These are phyloP conservation scores for Pyrrhia umbra DNA, from an alignment of 2,888 invertebrate species.

Conservation along the genomic window DNA sequence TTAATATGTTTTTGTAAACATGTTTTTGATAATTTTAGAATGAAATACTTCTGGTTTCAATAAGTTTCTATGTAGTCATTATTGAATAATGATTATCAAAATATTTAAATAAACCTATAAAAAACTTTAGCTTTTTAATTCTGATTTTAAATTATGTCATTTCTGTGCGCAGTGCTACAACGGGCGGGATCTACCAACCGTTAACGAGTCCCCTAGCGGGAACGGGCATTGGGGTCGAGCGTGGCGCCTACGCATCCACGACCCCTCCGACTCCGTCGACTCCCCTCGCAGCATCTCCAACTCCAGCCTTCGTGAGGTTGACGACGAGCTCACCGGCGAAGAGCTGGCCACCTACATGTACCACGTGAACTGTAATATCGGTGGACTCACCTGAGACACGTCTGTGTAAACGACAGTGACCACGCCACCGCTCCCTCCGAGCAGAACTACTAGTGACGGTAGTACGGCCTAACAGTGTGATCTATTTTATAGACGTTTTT, in stretches of 20 bases:
- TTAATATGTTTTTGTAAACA: slow-evolving; percentile 30
- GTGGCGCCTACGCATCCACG: slow-evolving; percentile 74
- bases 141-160: slow-evolving; percentile 16
- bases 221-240: slow-evolving; percentile 80
- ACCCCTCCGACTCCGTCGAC: slow-evolving; percentile 83
- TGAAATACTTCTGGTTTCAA: no score
- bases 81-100: no score
- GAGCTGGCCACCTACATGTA: slow-evolving; percentile 93
- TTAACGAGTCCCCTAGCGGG: slow-evolving; percentile 81
- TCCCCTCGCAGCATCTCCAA: slow-evolving; percentile 92
- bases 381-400: slow-evolving; percentile 85
- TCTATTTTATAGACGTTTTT: slow-evolving; percentile 54
- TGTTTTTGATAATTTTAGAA: not conserved
- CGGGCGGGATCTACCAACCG: slow-evolving; percentile 78
- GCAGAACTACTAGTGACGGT: slow-evolving; percentile 54
- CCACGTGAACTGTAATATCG: slow-evolving; percentile 90
- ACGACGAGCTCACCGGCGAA: slow-evolving; percentile 92
- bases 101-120: no score
- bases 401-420: slow-evolving; percentile 69
- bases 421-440: slow-evolving; percentile 39
- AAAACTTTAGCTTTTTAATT: no score
- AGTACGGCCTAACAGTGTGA: slow-evolving; percentile 51
- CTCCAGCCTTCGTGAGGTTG: slow-evolving; percentile 93
- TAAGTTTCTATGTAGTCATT: no score
- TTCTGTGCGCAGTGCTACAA: slow-evolving; percentile 76